Evolutionary conservation across 2,888 invertebrate species (phyloP), one percentile per base, ranked within the genome.

Genomic region (Chymomyza fuscimana): DNA sequence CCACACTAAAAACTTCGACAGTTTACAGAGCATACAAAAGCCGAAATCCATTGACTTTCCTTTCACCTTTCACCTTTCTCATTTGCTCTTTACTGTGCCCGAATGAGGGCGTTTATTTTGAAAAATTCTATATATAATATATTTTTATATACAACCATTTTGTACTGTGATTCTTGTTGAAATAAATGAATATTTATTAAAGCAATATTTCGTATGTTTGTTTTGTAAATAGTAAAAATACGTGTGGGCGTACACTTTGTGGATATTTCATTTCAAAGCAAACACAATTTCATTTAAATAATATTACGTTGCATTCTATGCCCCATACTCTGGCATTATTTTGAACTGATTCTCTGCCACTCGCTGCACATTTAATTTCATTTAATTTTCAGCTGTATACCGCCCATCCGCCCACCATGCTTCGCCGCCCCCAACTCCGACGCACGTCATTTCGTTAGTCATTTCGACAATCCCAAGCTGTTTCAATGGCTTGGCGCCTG

Each of bases 361-460:
- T 32, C 32, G 58, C 46, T 67, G 46, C 67, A 66, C 52, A 60
- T 83, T 86, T 83, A 83, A 83, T 83, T 86, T 86, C 78, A 83
- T 83, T 86, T 82, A 81, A 86, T 83, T 83, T 85, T 78, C 74
- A 74, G 70, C 70, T 60, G 60, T 22, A 1, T 2, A 1, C 7
- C 54, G 22, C 51, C n/a, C 15, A 51, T 6, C 15, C 51, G 51
- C 54, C 54, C 52, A 16, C 40, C 40, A 6, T n/a, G 16, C 19
- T 2, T 4, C 15, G 1, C 15, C 16, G 15, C 16, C 32, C 16
- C 16, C 9, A 16, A 16, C 51, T 15, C 16, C n/a, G 73, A 59
- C 81, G 73, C 79, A 73, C 85, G 71, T 81, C 75, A 73, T 78
- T 81, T 73, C 72, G 81, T 79, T 70, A 82, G 83, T 82, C 83